Evolutionary conservation across 2,113 vertebrate genomes (phyloP).

Genomic region (Thryonomys swinderianus): DNA sequence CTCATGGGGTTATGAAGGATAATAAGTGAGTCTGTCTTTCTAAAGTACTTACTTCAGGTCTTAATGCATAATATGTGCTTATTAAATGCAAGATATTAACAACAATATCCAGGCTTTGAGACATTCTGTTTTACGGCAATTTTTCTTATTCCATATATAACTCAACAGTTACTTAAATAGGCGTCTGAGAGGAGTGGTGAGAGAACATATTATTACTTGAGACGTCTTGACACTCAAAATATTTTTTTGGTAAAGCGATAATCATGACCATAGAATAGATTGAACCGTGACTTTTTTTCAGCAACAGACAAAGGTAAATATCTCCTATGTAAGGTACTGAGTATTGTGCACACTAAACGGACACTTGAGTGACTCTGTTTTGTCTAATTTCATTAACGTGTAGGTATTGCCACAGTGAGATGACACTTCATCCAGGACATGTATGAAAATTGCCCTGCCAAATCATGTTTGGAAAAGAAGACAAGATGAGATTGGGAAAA

Average conservation of each 20-base stretch:
- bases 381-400: not conserved
- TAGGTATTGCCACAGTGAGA: not conserved
- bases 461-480: not conserved
- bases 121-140: not conserved
- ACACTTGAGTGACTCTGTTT: not conserved
- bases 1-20: not conserved
- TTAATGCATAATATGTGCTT: not conserved
- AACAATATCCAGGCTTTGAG: not conserved
- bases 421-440: not conserved
- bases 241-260: not conserved
- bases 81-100: not conserved
- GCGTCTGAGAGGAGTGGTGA: not conserved
- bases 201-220: not conserved
- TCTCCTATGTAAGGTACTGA: not conserved
- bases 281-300: not conserved
- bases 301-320: not conserved
- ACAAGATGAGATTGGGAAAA: not conserved
- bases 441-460: not conserved
- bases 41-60: not conserved
- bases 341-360: not conserved
- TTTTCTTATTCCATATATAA: not conserved
- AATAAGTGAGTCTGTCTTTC: not conserved
- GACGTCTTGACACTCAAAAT: not conserved
- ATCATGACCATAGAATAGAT: not conserved
- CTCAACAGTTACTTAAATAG: not conserved